Conservation (phyloP, 2,888 invertebrate genomes). For the Sepiola atlantica region DNA sequence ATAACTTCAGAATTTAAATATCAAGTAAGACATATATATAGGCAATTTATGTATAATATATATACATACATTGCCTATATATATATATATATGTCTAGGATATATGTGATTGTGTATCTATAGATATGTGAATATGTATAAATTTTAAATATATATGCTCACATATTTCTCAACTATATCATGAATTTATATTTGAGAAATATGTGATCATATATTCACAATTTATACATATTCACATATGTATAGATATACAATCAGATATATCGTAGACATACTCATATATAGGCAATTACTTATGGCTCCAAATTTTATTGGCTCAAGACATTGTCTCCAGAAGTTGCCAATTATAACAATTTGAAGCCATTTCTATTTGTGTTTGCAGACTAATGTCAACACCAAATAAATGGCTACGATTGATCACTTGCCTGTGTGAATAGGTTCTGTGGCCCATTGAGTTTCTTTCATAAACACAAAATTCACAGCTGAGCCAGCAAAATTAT, state of each 20-base stretch:
- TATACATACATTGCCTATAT: too few relatives aligned
- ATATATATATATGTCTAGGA: neutral
- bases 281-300: neutral
- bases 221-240: neutral
- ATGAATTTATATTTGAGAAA: too few relatives aligned
- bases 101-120: neutral
- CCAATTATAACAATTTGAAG: neutral
- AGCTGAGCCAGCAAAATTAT: neutral
- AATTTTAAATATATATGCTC: neutral
- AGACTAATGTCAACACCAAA: neutral
- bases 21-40: neutral
- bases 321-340: neutral
- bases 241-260: neutral
- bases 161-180: neutral
- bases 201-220: too few relatives aligned
- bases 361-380: neutral
- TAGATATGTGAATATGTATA: neutral
- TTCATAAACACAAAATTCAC: neutral
- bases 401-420: neutral
- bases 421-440: neutral
- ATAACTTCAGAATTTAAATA: conserved; percentile 3
- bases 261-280: neutral
- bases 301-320: neutral
- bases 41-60: neutral
- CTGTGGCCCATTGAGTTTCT: neutral